A percentile compares a stretch with the other conserved stretches of the same genome.
These are phyloP conservation scores for Vireo griseus DNA, from an alignment of 2,797 vertebrate species.

Conservation along the genomic window DNA sequence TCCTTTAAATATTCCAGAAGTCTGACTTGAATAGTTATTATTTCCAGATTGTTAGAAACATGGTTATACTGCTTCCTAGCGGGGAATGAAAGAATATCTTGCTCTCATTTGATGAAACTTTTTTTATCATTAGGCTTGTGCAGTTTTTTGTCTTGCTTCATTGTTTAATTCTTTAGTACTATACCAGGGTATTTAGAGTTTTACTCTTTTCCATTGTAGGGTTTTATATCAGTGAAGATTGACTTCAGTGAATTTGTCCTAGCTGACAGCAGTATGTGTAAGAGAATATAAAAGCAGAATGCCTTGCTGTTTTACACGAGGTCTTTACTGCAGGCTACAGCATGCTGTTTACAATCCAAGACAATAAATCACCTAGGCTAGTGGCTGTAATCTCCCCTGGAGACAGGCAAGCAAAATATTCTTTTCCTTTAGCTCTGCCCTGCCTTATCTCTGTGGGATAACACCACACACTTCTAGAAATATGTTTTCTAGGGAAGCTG, in stretches of 20 bases:
- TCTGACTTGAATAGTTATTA: not conserved
- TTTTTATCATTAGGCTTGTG: not conserved
- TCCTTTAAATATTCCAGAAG: not conserved
- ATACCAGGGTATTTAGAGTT: not conserved
- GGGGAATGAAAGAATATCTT: not conserved
- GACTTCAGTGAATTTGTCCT: not conserved
- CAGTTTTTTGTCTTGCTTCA: not conserved
- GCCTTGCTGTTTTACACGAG: not conserved
- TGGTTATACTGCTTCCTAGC: constrained; percentile 38
- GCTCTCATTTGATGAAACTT: not conserved
- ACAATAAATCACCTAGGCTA: not conserved
- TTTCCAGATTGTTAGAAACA: not conserved
- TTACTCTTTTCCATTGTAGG: not conserved
- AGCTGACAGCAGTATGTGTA: not conserved
- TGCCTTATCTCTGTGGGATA: not conserved
- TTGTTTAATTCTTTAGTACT: not conserved
- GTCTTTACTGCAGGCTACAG: not conserved
- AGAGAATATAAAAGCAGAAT: not conserved
- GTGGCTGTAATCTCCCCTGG: not conserved
- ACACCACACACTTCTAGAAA: not conserved
- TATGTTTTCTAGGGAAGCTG: not conserved
- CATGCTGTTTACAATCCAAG: not conserved
- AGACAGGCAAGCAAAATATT: not conserved
- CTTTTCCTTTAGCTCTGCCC: not conserved
- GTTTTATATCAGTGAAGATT: not conserved